Evolutionary conservation across 2,888 invertebrate species (phyloP).

Genomic region (Sceliomorpha sp.): DNA sequence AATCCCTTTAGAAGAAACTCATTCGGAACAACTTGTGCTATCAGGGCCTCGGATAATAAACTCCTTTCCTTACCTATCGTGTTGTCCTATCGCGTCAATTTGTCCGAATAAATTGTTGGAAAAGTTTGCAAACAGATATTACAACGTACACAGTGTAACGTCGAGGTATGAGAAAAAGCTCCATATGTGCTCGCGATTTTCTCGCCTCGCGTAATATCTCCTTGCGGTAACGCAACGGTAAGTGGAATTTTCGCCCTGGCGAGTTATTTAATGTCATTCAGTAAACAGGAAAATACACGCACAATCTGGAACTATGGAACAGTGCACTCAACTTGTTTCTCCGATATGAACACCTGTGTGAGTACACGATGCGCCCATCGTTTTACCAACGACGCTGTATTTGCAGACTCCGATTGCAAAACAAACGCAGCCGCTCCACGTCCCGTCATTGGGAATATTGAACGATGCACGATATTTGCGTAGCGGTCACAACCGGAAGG

Average conservation of each 20-base stretch:
- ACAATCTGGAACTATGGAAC: constrained; percentile 56
- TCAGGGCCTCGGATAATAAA: no score
- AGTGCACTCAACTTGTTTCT: constrained; percentile 20
- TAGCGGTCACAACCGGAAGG: constrained; percentile 52
- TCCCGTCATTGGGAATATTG: constrained; percentile 57
- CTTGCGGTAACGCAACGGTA: background rate
- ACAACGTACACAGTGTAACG: no score
- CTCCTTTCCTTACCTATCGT: no score
- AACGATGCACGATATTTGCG: constrained; percentile 63
- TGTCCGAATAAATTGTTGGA: no score
- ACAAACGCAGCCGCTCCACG: constrained; percentile 60
- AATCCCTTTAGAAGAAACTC: no score
- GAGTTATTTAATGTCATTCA: constrained; percentile 57
- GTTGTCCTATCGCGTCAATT: no score
- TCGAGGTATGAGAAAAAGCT: no score
- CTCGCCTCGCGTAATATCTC: background rate
- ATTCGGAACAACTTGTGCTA: no score
- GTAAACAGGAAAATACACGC: constrained; percentile 58
- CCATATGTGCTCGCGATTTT: background rate
- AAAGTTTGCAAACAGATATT: no score
- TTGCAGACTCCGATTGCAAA: constrained; percentile 69
- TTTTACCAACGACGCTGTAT: constrained; percentile 63
- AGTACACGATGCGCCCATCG: constrained; percentile 34
- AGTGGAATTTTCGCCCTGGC: background rate
- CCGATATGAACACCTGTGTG: constrained; percentile 3